Percentiles rank a stretch among this genome's conserved stretches.
Conservation (phyloP, 2,888 invertebrate genomes). For the Lepidocyrtoides sp. region DNA sequence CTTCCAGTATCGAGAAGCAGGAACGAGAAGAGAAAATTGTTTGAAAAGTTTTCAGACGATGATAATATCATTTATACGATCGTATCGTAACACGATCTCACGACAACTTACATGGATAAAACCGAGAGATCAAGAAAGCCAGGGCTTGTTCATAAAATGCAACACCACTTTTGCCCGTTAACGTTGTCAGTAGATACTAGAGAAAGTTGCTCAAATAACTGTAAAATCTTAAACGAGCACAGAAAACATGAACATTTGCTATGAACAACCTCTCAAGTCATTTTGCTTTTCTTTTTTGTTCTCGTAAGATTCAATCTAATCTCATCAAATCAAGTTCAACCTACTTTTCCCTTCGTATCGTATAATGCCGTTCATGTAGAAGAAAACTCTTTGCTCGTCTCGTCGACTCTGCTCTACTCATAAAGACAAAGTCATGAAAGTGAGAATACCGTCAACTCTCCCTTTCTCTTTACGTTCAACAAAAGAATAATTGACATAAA, state of each 20-base stretch:
- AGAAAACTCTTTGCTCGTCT: neutral
- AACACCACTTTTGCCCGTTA: too few relatives aligned
- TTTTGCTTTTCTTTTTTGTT: neutral
- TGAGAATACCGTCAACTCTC: conserved; percentile 24
- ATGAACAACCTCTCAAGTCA: conserved; percentile 2
- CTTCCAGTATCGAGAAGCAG: neutral
- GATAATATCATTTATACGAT: conserved; percentile 56
- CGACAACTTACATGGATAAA: conserved; percentile 22
- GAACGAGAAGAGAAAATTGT: conserved; percentile 27
- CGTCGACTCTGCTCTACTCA: neutral
- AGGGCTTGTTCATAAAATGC: neutral
- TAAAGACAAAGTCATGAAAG: conserved; percentile 30
- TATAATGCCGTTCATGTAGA: neutral
- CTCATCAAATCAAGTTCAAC: conserved; percentile 50
- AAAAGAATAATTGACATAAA: neutral
- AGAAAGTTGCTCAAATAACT: too few relatives aligned
- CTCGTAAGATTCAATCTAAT: conserved; percentile 41
- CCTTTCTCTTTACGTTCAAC: neutral
- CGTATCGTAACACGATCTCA: conserved; percentile 29
- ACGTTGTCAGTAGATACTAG: too few relatives aligned
- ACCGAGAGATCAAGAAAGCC: conserved; percentile 24
- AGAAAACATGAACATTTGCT: neutral
- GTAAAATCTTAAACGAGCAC: neutral
- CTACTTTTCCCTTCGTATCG: neutral
- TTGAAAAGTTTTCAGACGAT: conserved; percentile 41